Evolutionary conservation across 2,888 invertebrate species (phyloP).

Genomic region (Cremastobaeus sp.): DNA sequence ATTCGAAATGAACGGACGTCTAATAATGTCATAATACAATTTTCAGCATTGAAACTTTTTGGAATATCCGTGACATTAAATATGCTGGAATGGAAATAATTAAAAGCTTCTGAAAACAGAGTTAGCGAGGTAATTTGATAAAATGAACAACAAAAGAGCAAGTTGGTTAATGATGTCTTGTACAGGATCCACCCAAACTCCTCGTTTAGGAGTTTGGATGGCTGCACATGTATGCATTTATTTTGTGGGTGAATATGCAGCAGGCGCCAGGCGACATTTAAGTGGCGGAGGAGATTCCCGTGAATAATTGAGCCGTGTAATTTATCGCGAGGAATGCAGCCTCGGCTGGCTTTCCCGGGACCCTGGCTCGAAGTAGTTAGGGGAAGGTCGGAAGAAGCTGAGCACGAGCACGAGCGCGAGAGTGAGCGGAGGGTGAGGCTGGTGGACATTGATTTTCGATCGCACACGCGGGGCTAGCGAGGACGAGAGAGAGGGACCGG

Average conservation of each 20-base stretch:
- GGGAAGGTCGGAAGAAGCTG: constrained; percentile 60
- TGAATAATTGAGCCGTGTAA: constrained; percentile 77
- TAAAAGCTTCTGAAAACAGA: too few relatives aligned
- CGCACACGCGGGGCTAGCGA: constrained; percentile 71
- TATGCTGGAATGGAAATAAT: too few relatives aligned
- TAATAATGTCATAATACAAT: too few relatives aligned
- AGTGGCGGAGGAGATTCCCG: constrained; percentile 71
- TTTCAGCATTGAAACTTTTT: too few relatives aligned
- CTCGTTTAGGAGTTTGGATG: too few relatives aligned
- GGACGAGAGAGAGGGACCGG: constrained; percentile 28
- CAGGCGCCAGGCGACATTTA: constrained; percentile 62
- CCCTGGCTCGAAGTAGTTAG: constrained; percentile 62
- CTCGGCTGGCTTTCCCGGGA: constrained; percentile 69
- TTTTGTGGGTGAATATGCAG: constrained; percentile 51
- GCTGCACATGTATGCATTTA: constrained; percentile 25
- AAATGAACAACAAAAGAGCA: too few relatives aligned
- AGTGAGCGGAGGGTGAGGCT: constrained; percentile 62
- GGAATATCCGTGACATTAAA: too few relatives aligned
- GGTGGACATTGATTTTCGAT: constrained; percentile 78
- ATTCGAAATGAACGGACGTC: constrained; percentile 46
- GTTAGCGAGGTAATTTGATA: too few relatives aligned
- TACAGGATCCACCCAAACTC: too few relatives aligned
- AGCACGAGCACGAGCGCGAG: constrained; percentile 52
- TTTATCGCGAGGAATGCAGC: constrained; percentile 75
- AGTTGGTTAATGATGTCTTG: too few relatives aligned